Conservation (phyloP, 2,888 invertebrate genomes). For the Lottia scabra region DNA sequence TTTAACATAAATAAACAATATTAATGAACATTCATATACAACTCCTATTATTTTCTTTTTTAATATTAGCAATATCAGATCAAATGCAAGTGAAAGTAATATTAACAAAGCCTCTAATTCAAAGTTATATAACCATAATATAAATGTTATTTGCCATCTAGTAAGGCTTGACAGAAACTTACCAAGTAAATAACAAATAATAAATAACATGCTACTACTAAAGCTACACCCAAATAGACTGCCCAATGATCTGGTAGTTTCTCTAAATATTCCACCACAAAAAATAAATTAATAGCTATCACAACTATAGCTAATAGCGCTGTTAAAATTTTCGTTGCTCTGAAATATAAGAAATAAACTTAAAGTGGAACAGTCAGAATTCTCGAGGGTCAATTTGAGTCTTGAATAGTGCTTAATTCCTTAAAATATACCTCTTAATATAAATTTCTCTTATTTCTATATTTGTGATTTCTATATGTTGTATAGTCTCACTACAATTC, state of each 20-base stretch:
- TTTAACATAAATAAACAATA: not conserved
- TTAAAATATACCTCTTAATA: too few species aligned
- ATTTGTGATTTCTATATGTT: too few species aligned
- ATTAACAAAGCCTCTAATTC: not conserved
- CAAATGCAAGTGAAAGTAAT: too few species aligned
- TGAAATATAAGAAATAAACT: constrained; percentile 59
- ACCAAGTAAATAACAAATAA: constrained; percentile 81
- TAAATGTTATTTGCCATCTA: too few species aligned
- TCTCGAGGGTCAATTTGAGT: too few species aligned
- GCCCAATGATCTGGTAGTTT: constrained; percentile 67
- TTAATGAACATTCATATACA: not conserved
- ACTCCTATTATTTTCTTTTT: not conserved
- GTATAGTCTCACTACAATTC: too few species aligned
- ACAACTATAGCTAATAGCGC: constrained; percentile 78
- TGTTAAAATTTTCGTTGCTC: constrained; percentile 79
- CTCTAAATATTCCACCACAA: constrained; percentile 77
- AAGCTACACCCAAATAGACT: constrained; percentile 69
- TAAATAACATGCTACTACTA: constrained; percentile 78
- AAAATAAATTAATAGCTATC: constrained; percentile 84
- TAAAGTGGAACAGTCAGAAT: too few species aligned
- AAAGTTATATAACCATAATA: not conserved
- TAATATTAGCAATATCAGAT: too few species aligned
- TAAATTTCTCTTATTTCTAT: too few species aligned
- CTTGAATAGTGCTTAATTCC: too few species aligned
- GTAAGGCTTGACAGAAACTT: too few species aligned